Evolutionary conservation across 2,797 vertebrate species (phyloP).

Genomic region (Acomys russatus): DNA sequence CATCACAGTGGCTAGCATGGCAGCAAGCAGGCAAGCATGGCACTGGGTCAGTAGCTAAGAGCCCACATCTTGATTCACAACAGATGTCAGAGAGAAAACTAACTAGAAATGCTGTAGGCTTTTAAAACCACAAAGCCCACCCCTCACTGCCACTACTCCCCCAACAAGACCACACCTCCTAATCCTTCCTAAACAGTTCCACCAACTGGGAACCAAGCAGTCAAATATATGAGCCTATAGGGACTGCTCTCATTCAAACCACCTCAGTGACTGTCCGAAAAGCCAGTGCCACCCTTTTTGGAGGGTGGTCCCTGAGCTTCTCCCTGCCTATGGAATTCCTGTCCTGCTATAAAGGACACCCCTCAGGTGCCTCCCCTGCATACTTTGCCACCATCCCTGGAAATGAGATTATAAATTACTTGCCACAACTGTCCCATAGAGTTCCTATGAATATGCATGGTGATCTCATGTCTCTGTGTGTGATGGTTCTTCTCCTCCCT

Average conservation of each 20-base stretch:
- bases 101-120: background rate
- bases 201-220: background rate
- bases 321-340: too few species aligned
- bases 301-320: background rate
- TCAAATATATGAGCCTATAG: background rate
- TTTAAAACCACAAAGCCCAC: background rate
- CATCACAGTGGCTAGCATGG: background rate
- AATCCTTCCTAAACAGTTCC: background rate
- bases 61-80: background rate
- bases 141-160: background rate
- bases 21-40: background rate
- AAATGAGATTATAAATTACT: background rate
- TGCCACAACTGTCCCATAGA: background rate
- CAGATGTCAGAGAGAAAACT: background rate
- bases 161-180: background rate
- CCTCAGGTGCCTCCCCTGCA: too few species aligned
- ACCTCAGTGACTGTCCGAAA: background rate
- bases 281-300: too few species aligned
- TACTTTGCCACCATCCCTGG: accelerated
- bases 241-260: background rate
- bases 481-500: background rate
- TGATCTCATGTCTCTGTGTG: background rate
- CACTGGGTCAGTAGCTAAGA: background rate
- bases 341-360: background rate
- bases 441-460: accelerated